phyloP scores from a whole-genome alignment of 2,888 invertebrate species.

The Plusia festucae region DNA sequence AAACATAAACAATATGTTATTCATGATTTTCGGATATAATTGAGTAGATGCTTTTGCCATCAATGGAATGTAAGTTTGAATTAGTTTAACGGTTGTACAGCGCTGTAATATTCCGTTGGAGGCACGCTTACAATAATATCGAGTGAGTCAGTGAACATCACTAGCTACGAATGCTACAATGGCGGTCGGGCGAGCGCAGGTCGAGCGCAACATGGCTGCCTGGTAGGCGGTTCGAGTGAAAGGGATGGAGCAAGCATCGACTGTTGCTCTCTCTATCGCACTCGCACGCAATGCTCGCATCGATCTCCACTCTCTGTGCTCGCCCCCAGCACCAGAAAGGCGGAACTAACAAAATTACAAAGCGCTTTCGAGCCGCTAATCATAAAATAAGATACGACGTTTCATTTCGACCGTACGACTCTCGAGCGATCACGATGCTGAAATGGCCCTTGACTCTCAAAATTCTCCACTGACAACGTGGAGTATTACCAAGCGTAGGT shows the following conservation, averaged over 20 bases:
- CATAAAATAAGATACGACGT: constrained; percentile 90
- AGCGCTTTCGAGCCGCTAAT: constrained; percentile 90
- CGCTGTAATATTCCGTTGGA: constrained; percentile 53
- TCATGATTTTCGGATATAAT: neutral
- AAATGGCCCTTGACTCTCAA: constrained; percentile 89
- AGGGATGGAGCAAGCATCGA: constrained; percentile 77
- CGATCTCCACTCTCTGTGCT: constrained; percentile 88
- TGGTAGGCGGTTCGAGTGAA: constrained; percentile 88
- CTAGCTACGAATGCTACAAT: constrained; percentile 88
- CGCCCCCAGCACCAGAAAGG: constrained; percentile 90
- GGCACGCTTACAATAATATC: constrained; percentile 73
- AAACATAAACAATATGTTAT: no score
- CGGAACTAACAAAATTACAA: constrained; percentile 90
- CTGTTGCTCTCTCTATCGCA: constrained; percentile 78
- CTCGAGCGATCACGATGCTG: constrained; percentile 87
- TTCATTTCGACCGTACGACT: constrained; percentile 89
- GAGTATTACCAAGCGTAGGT: constrained; percentile 81
- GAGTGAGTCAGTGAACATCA: constrained; percentile 81
- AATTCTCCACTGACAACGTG: constrained; percentile 86
- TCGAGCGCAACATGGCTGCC: constrained; percentile 90
- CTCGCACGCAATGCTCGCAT: constrained; percentile 86
- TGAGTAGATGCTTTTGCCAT: constrained; percentile 19
- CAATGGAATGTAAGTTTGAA: constrained; percentile 39
- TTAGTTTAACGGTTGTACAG: constrained; percentile 40
- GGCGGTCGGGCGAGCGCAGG: constrained; percentile 89